A percentile compares a stretch with the other conserved stretches of the same genome.
Conservation (phyloP, 1,140 invertebrate species). For the Leptinotarsa undecemlineata region DNA sequence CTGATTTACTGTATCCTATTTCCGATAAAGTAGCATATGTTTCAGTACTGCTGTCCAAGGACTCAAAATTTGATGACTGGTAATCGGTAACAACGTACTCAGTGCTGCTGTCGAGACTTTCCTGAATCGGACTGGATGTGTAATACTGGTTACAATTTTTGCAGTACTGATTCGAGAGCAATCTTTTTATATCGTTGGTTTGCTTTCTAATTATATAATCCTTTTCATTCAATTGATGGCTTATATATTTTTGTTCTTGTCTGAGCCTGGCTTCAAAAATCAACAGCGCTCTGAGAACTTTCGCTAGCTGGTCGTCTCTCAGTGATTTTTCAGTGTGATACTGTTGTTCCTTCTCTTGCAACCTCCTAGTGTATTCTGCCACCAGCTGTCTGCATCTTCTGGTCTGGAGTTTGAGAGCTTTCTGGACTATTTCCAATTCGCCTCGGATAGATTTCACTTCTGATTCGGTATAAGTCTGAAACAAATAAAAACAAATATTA, state of each 20-base stretch:
- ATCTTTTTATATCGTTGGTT: slow-evolving; percentile 68
- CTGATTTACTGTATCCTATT: slow-evolving; percentile 54
- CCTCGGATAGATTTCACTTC: slow-evolving; percentile 60
- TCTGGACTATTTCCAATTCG: slow-evolving; percentile 66
- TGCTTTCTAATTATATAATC: slow-evolving; percentile 72
- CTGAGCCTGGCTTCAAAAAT: slow-evolving; percentile 71
- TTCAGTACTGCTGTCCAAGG: slow-evolving; percentile 63
- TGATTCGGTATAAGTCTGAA: slow-evolving; percentile 50
- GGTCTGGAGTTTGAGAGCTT: slow-evolving; percentile 67
- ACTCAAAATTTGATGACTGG: slow-evolving; percentile 54
- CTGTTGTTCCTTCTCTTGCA: slow-evolving; percentile 65
- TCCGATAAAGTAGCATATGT: slow-evolving; percentile 61
- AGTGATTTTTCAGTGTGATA: slow-evolving; percentile 64
- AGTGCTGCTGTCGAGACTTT: slow-evolving; percentile 63
- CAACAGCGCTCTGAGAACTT: slow-evolving; percentile 69
- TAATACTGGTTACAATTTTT: slow-evolving; percentile 63
- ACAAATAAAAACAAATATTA: slow-evolving; percentile 26
- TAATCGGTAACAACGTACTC: slow-evolving; percentile 59
- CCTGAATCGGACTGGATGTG: slow-evolving; percentile 60
- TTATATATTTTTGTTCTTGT: slow-evolving; percentile 75
- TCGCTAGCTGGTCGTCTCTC: slow-evolving; percentile 68
- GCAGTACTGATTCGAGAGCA: slow-evolving; percentile 59
- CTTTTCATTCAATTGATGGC: slow-evolving; percentile 68
- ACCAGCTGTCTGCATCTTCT: slow-evolving; percentile 62
- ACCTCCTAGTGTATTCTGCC: slow-evolving; percentile 62